Evolutionary conservation across 2,888 invertebrate species (phyloP).

Genomic region (Tribolium freemani): DNA sequence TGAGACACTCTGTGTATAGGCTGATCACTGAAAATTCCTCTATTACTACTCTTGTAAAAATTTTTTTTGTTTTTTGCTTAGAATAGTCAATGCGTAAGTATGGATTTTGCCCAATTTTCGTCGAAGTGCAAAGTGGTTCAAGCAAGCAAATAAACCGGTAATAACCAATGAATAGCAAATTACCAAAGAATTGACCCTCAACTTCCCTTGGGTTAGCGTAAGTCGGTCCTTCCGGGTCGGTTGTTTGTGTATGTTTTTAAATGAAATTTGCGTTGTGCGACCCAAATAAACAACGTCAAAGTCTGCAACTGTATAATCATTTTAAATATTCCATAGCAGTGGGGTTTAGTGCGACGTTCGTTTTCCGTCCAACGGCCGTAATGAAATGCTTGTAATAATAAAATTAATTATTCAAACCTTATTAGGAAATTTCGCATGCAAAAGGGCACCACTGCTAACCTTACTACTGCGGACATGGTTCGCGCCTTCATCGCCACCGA

Average conservation of each 20-base stretch:
- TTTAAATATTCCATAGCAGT: constrained; percentile 44
- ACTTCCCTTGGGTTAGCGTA: not conserved
- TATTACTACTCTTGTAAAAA: too few relatives aligned
- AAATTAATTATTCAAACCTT: constrained; percentile 44
- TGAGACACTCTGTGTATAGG: too few relatives aligned
- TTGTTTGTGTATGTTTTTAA: constrained; percentile 17
- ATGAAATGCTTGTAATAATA: constrained; percentile 45
- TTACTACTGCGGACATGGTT: constrained; percentile 24
- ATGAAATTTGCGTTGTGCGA: constrained; percentile 24
- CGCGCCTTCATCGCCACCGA: constrained; percentile 8
- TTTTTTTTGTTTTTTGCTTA: too few relatives aligned
- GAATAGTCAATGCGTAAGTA: too few relatives aligned
- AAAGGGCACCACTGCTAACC: constrained; percentile 20
- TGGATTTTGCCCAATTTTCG: too few relatives aligned
- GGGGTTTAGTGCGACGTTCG: constrained; percentile 40
- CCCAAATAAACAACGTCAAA: constrained; percentile 38
- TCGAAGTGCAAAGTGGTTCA: too few relatives aligned
- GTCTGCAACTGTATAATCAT: constrained; percentile 37
- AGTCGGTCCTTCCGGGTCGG: not conserved
- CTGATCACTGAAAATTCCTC: too few relatives aligned
- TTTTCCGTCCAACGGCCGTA: constrained; percentile 37
- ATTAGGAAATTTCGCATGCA: constrained; percentile 39
- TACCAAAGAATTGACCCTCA: not conserved
- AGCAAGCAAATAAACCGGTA: too few relatives aligned
- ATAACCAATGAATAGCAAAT: not conserved